Conservation (phyloP, 1,140 invertebrate genomes). For the Caenorhabditis tropicalis region DNA sequence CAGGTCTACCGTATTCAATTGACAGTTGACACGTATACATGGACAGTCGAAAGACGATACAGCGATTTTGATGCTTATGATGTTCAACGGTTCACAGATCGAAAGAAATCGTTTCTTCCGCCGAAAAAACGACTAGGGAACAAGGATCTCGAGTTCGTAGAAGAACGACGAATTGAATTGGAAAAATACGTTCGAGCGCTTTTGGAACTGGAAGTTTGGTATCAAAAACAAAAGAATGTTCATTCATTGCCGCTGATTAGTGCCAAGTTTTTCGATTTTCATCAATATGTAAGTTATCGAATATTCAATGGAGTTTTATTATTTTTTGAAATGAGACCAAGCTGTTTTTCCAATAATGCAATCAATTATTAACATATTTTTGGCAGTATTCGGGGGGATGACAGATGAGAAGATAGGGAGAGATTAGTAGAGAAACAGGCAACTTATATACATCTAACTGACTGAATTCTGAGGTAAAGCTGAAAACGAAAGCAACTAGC, state of each 20-base stretch:
- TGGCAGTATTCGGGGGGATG: not conserved
- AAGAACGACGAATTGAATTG: slow-evolving; percentile 55
- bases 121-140: slow-evolving; percentile 59
- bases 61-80: slow-evolving; percentile 59
- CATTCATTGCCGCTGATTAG: slow-evolving; percentile 49
- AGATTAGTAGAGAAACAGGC: not conserved
- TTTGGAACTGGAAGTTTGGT: slow-evolving; percentile 59
- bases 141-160: slow-evolving; percentile 57
- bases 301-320: not conserved
- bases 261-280: slow-evolving; percentile 61
- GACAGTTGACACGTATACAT: slow-evolving; percentile 50
- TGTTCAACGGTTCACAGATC: slow-evolving; percentile 53
- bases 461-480: not conserved
- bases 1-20: slow-evolving; percentile 58
- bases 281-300: slow-evolving; percentile 62
- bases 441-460: slow-evolving; percentile 46
- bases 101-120: slow-evolving; percentile 61
- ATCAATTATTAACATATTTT: not conserved
- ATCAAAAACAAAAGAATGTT: slow-evolving; percentile 56
- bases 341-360: not conserved
- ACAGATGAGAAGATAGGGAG: not conserved
- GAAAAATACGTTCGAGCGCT: slow-evolving; percentile 59
- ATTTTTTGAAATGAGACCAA: slow-evolving; percentile 48
- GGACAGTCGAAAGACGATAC: slow-evolving; percentile 59
- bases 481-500: not conserved